Percentiles rank a stretch among this genome's conserved stretches.
phyloP scores from a whole-genome alignment of 2,888 invertebrate species.

The Drosophila kuntzei region DNA sequence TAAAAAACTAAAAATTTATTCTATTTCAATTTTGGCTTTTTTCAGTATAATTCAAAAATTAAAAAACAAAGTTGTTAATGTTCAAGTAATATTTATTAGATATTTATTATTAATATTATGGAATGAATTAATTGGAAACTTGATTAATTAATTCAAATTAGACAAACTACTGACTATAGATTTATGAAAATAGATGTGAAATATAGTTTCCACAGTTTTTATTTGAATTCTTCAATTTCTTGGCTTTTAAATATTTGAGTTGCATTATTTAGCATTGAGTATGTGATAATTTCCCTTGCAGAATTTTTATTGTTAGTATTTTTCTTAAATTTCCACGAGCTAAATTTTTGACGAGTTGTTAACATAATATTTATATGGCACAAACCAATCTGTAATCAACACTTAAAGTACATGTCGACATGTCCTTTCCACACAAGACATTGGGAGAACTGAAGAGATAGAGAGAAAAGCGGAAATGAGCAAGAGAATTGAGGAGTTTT shows the following conservation, averaged over 20 bases:
- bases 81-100: too few relatives aligned
- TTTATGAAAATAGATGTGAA: too few relatives aligned
- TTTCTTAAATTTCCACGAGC: neutral
- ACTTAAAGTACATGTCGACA: constrained; percentile 46
- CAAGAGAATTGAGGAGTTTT: constrained; percentile 41
- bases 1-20: too few relatives aligned
- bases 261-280: neutral
- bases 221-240: neutral
- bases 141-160: too few relatives aligned
- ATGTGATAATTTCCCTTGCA: neutral
- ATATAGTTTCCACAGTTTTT: neutral
- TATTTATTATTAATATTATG: too few relatives aligned
- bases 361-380: constrained; percentile 31
- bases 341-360: constrained; percentile 26
- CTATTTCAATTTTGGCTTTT: too few relatives aligned
- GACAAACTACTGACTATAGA: too few relatives aligned
- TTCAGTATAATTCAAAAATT: too few relatives aligned
- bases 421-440: neutral
- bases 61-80: too few relatives aligned
- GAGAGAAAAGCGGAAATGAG: constrained; percentile 1
- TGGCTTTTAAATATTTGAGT: neutral
- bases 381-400: constrained; percentile 36
- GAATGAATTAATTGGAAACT: too few relatives aligned
- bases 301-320: neutral
- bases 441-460: neutral